Base-by-base conservation (phyloP, 2,797 vertebrate species). In the Oryzias sinensis region DNA sequence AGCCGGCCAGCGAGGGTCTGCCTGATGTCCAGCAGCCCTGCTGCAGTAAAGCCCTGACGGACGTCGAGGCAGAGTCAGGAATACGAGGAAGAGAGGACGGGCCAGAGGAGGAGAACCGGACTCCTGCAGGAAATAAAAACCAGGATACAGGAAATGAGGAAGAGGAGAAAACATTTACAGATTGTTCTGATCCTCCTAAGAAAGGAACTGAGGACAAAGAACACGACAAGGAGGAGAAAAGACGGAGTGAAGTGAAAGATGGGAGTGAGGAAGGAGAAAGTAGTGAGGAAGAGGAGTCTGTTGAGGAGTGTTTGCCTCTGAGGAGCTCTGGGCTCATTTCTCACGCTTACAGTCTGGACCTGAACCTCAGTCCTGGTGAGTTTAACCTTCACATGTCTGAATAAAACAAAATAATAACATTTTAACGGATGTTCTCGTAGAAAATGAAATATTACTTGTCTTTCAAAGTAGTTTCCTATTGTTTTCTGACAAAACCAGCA, bases 251-350 rank as follows among this genome's bases (percentile, higher is more conserved):
- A 1, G 46, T 42, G 43, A 24, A 49, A 5, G 49, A 43, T 8
- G 22, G 15, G 6, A 15, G 9, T 5, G 43, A 17, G 20, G 7
- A 52, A 5, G 51, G 41, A 16, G 4, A 2, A 47, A 52, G 50
- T 20, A 4, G 49, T 37, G 60, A 57, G 5, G 85, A 14, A 3
- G 72, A 54, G 6, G 57, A 48, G 18, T 65, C 75, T 4, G 53
- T 64, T 0, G 71, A 91, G 55, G 77, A 80, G 24, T 82, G 92
- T 9, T 52, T 49, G 0, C 97, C 99, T 58, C 82, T 99, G 45
- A 92, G 93, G 49, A 92, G 70, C 79, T 91, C 95, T 0, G 97
- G 97, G 0, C 92, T 99, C 16, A 90, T 98, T 56, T 96, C 96
- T 47, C 91, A 91, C 78, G 87, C 90, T 27, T 99, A 99, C 68